These are phyloP conservation scores for Tetragnatha montana DNA, from an alignment of 2,888 invertebrate genomes.

Conservation along the genomic window DNA sequence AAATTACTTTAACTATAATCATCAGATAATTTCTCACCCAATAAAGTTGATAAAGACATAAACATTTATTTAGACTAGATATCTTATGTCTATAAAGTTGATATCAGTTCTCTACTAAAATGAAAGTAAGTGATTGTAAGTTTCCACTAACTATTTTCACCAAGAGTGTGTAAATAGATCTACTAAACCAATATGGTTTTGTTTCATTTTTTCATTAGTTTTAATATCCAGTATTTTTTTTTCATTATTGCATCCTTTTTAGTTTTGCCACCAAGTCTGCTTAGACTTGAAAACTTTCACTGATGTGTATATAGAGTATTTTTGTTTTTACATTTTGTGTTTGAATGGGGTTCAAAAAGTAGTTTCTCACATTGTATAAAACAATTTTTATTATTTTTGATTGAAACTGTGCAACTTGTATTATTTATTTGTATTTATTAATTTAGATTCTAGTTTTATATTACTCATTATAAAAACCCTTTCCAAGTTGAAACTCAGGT, in stretches of 20 bases:
- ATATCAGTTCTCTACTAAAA: not conserved
- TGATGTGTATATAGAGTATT: not conserved
- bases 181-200: not conserved
- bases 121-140: not conserved
- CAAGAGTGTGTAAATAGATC: not conserved
- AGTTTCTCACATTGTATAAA: not conserved
- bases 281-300: not conserved
- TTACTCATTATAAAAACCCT: not conserved
- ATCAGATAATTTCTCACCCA: no score
- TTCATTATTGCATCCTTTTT: not conserved
- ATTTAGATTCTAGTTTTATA: not conserved
- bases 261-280: not conserved
- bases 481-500: not conserved
- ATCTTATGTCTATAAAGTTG: not conserved
- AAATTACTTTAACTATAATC: no score
- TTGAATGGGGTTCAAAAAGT: not conserved
- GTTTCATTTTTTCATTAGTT: not conserved
- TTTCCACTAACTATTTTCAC: not conserved
- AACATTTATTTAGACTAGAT: no score
- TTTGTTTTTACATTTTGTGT: not conserved
- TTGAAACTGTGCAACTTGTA: not conserved
- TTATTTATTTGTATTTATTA: constrained; percentile 1
- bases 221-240: not conserved
- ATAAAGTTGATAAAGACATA: no score
- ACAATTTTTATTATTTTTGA: not conserved